Evolutionary conservation across 1,140 invertebrate genomes (phyloP), one percentile per base, ranked within the genome.

Genomic region (Akabosia matsudoensis): DNA sequence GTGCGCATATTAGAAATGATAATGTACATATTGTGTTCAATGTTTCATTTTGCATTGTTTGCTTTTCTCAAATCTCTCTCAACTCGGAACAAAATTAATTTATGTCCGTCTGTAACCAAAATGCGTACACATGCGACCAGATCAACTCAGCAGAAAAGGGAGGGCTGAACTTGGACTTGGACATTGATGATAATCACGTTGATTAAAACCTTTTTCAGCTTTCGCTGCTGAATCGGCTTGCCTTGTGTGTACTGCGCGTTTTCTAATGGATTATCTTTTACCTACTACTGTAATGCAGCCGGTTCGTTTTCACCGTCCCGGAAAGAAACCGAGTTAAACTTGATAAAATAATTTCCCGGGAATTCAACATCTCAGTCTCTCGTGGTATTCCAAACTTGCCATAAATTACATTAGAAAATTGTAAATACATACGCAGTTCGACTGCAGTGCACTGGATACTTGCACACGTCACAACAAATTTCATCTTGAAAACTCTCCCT

Each of bases 141-240:
- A n/a, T n/a, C n/a, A n/a, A n/a, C n/a, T n/a, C n/a, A n/a, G n/a
- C n/a, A n/a, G n/a, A n/a, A n/a, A n/a, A n/a, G n/a, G n/a, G n/a
- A 45, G 22, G 61, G 28, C 14, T 13, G 54, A 13, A 56, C 4
- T 30, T 22, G 37, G 22, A 67, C 7, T n/a, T n/a, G 61, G 22
- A 67, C 61, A 28, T 30, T 67, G 26, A 67, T 30, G 28, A 67
- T 67, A 30, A 67, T 67, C 10, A 67, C n/a, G 54, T 16, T 67
- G 61, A 67, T 67, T 67, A 67, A 67, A 67, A 67, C 61, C 61
- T 67, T 61, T n/a, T 67, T 67, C 26, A 67, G 61, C 61, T 67
- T 67, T 67, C 14, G 61, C 24, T n/a, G 14, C 13, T 16, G 24
- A 14, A 7, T 14, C 54, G 24, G 54, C 13, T 7, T 24, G 24